Conservation (phyloP, 2,888 invertebrate genomes). For the Macrophya alboannulata region DNA sequence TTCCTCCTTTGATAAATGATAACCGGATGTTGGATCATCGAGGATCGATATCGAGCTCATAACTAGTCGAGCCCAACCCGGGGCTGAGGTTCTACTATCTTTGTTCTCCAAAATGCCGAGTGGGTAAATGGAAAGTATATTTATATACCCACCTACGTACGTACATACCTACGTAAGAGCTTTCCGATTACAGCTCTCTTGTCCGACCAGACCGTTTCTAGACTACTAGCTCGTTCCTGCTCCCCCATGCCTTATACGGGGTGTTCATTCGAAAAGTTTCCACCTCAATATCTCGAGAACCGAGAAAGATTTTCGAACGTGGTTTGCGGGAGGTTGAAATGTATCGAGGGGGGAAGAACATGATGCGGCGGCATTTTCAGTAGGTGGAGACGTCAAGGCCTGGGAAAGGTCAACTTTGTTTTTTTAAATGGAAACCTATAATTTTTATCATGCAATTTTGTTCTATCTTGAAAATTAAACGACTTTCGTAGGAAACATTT, state of each 20-base stretch:
- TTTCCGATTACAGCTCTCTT: constrained; percentile 4
- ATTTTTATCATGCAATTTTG: no score
- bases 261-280: no score
- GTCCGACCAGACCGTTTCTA: constrained; percentile 17
- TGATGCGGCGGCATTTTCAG: no score
- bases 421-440: no score
- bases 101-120: neutral
- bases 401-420: no score
- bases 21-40: neutral
- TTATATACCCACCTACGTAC: neutral
- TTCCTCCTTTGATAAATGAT: neutral
- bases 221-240: neutral
- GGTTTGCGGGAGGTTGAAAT: no score
- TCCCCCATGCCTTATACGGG: neutral
- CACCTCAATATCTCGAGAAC: no score
- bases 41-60: constrained; percentile 17
- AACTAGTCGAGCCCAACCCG: neutral
- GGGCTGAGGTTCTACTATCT: neutral
- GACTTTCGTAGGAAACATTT: no score
- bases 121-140: neutral
- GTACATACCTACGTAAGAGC: neutral
- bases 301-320: no score
- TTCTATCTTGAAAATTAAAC: no score
- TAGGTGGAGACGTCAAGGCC: no score
- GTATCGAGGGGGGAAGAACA: no score